Evolutionary conservation across 2,113 vertebrate species (phyloP).

Genomic region (Nyctibius bracteatus): DNA sequence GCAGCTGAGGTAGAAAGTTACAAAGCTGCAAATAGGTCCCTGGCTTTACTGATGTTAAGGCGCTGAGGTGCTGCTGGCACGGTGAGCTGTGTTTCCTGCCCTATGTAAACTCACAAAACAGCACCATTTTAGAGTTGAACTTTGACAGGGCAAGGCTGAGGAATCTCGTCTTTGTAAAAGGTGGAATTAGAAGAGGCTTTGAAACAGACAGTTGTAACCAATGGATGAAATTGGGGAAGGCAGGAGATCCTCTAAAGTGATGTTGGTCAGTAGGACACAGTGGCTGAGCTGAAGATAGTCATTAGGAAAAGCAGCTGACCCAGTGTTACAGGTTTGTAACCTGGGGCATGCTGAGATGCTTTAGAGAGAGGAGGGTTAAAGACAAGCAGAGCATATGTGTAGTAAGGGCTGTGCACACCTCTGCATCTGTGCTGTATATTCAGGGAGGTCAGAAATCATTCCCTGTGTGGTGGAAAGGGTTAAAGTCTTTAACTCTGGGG

Average conservation of each 20-base stretch:
- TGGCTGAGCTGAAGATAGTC: not conserved
- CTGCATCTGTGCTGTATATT: not conserved
- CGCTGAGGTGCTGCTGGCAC: fast-evolving
- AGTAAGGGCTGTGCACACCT: not conserved
- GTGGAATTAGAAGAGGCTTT: not conserved
- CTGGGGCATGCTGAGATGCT: not conserved
- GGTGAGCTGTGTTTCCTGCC: fast-evolving
- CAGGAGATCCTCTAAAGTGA: not conserved
- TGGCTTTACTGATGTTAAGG: not conserved
- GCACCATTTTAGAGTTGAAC: fast-evolving
- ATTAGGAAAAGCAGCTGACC: not conserved
- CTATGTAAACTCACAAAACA: fast-evolving
- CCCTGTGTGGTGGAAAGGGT: not conserved
- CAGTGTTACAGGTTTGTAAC: not conserved
- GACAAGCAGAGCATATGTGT: not conserved
- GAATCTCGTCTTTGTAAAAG: not conserved
- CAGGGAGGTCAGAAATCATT: not conserved
- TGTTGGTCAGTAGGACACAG: not conserved
- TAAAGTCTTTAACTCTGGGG: not conserved
- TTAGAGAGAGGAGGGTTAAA: not conserved
- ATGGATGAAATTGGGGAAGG: not conserved
- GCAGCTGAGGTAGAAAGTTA: not conserved
- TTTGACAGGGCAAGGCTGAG: no score
- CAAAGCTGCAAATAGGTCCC: no score
- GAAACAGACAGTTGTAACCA: not conserved